Percentiles rank a stretch among this genome's conserved stretches.
These are phyloP conservation scores for Sinocyclocheilus maitianheensis DNA, from an alignment of 2,113 vertebrate species.

Conservation along the genomic window DNA sequence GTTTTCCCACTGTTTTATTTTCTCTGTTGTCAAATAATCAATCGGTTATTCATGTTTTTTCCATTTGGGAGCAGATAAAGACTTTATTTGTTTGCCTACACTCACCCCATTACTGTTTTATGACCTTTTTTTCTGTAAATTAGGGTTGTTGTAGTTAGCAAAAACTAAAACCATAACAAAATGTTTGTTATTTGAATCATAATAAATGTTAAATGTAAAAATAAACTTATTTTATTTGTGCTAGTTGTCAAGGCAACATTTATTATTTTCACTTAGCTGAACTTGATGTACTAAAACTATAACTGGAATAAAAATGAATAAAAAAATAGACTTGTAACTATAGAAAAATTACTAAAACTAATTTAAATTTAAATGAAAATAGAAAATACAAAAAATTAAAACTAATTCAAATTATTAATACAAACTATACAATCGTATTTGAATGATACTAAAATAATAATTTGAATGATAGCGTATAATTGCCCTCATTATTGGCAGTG, in stretches of 20 bases:
- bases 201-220: not conserved
- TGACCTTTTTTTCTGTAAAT: not conserved
- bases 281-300: not conserved
- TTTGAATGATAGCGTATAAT: not conserved
- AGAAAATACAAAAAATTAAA: not conserved
- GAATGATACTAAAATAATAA: not conserved
- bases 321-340: not conserved
- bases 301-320: not conserved
- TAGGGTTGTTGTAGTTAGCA: not conserved
- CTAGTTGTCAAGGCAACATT: not conserved
- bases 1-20: not conserved
- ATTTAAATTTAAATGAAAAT: not conserved
- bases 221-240: no score
- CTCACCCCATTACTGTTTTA: not conserved
- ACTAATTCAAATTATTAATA: no score
- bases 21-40: not conserved
- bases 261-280: not conserved
- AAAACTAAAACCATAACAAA: not conserved
- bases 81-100: not conserved
- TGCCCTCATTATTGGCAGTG: not conserved
- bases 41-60: not conserved
- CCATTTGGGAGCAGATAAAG: not conserved
- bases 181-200: not conserved
- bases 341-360: not conserved
- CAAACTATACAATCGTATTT: no score